Percentiles rank a stretch among this genome's conserved stretches.
Conservation (phyloP, 1,140 invertebrate genomes). For the Scylla paramamosain region DNA sequence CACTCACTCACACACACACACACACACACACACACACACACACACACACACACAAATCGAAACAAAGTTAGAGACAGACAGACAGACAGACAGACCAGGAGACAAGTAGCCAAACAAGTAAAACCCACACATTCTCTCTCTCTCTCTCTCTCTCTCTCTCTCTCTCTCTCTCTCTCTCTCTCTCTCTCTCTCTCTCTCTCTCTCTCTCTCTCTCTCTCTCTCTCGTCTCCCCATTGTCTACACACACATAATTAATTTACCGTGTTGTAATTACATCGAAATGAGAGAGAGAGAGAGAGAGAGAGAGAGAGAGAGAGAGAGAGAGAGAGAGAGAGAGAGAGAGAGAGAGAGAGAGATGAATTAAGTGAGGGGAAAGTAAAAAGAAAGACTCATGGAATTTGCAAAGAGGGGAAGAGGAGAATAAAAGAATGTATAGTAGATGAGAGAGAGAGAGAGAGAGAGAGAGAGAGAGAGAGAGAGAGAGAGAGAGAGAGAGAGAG, state of each 20-base stretch:
- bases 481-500: neutral
- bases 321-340: neutral
- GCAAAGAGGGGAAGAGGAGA: no score
- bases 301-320: neutral
- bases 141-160: conserved; percentile 10
- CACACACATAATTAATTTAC: neutral
- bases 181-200: conserved; percentile 31
- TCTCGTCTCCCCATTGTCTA: neutral
- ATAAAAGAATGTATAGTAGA: neutral
- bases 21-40: conserved; percentile 36
- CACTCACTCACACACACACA: conserved; percentile 15
- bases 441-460: no score
- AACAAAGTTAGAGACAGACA: neutral
- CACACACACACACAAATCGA: neutral
- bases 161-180: conserved; percentile 16
- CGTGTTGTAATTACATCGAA: neutral
- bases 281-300: conserved; percentile 29
- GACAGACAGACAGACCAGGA: no score
- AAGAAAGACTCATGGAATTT: neutral
- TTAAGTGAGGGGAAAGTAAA: neutral
- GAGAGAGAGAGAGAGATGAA: neutral
- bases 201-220: conserved; percentile 28
- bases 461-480: neutral
- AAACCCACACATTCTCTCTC: neutral
- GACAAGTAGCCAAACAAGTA: neutral